Percentiles rank a stretch among this genome's conserved stretches.
Conservation (phyloP, 2,797 vertebrate genomes). For the Bradypodion pumilum region DNA sequence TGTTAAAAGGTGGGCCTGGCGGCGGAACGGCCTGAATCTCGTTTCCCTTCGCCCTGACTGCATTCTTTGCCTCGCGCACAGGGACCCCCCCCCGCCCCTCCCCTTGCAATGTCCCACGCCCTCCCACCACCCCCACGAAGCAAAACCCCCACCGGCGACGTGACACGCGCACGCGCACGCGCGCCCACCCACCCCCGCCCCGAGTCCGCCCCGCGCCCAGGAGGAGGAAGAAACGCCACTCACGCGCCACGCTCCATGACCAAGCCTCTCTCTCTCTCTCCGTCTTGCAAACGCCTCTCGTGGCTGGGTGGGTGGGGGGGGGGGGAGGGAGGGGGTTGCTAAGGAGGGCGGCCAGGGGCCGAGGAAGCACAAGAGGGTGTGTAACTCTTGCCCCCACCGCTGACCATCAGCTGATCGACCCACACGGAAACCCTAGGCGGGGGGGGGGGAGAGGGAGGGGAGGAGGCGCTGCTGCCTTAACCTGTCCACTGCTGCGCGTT, state of each 20-base stretch:
- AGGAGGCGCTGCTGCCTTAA: not conserved
- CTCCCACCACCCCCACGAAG: no score
- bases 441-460: not conserved
- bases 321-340: no score
- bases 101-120: not conserved
- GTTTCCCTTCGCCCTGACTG: not conserved
- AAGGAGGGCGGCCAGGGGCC: no score
- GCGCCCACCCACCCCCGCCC: not conserved
- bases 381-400: not conserved
- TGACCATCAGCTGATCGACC: slow-evolving; percentile 9
- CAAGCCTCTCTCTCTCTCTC: not conserved
- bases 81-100: no score
- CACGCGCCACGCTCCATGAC: slow-evolving; percentile 4
- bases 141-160: no score
- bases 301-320: not conserved
- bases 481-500: not conserved
- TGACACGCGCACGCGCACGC: no score
- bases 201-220: not conserved
- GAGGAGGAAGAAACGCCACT: not conserved
- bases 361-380: no score
- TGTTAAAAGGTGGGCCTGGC: no score
- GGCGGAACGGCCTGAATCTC: not conserved
- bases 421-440: not conserved
- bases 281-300: not conserved
- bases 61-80: no score